phyloP scores from a whole-genome alignment of 64 coral and sea anemone species.

The Acropora tenuis region DNA sequence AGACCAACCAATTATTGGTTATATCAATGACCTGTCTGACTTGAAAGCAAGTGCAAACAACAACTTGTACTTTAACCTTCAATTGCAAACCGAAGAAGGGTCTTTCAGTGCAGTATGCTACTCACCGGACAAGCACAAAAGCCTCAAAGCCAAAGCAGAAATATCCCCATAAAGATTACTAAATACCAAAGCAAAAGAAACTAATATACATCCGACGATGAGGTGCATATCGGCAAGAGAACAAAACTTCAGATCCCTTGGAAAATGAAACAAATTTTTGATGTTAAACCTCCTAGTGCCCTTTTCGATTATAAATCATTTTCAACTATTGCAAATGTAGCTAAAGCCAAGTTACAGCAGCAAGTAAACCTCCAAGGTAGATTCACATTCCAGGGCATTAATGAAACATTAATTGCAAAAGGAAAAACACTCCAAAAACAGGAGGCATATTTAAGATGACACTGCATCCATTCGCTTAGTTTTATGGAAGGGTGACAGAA shows the following conservation, averaged over 20 bases:
- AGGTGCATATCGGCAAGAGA: conserved; percentile 63
- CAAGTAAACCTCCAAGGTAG: conserved; percentile 32
- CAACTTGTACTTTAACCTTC: conserved; percentile 42
- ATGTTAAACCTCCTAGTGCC: not conserved
- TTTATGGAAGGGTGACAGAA: conserved; percentile 55
- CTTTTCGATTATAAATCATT: not conserved
- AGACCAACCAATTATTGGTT: conserved; percentile 31
- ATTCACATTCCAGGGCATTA: conserved; percentile 19
- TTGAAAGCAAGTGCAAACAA: conserved; percentile 46
- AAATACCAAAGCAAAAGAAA: conserved; percentile 42
- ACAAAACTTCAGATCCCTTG: conserved; percentile 33
- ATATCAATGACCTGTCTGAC: conserved; percentile 16
- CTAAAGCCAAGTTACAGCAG: not conserved
- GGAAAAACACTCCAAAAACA: conserved; percentile 58
- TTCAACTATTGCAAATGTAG: not conserved
- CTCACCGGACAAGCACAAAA: conserved; percentile 36
- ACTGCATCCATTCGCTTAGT: conserved; percentile 50
- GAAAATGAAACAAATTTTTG: conserved; percentile 19
- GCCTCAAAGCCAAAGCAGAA: conserved; percentile 40
- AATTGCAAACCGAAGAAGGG: conserved; percentile 43
- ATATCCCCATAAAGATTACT: conserved; percentile 55
- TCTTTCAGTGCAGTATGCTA: conserved; percentile 32
- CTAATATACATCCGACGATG: conserved; percentile 23
- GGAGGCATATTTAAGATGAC: conserved; percentile 41
- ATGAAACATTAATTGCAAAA: conserved; percentile 40